Evolutionary conservation across 2,888 invertebrate genomes (phyloP).

Genomic region (Euplagia quadripunctaria): DNA sequence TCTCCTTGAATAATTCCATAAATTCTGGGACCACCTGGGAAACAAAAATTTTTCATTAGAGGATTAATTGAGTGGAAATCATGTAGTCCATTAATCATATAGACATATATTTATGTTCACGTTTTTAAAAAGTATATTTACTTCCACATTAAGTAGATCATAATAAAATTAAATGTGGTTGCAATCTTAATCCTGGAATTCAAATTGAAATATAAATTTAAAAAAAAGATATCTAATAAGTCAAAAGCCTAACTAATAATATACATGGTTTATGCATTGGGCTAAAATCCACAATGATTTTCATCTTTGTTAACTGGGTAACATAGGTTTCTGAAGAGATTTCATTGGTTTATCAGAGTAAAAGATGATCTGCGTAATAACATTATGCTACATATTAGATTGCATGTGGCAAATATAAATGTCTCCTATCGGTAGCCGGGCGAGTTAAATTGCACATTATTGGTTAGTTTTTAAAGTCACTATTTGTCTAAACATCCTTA

Average conservation of each 20-base stretch:
- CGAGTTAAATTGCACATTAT: not conserved
- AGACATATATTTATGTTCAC: too few relatives aligned
- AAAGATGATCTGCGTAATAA: not conserved
- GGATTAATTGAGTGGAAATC: not conserved
- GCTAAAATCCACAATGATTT: not conserved
- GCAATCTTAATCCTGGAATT: too few relatives aligned
- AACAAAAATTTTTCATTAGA: constrained; percentile 40
- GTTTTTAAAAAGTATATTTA: not conserved
- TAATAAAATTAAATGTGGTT: not conserved
- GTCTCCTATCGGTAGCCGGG: not conserved
- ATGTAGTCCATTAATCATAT: not conserved
- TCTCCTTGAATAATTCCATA: constrained; percentile 97
- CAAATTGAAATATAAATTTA: too few relatives aligned
- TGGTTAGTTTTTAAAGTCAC: not conserved
- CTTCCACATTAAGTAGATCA: not conserved
- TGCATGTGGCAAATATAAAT: not conserved
- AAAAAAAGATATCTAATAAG: not conserved
- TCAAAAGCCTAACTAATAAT: not conserved
- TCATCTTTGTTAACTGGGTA: not conserved
- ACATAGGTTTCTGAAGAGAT: not conserved
- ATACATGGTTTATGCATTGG: not conserved
- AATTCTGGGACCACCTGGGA: constrained; percentile 97
- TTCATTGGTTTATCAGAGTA: not conserved
- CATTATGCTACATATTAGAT: not conserved
- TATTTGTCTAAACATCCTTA: not conserved